Conservation (phyloP, 2,888 invertebrate genomes). For the Anodontia alba region DNA sequence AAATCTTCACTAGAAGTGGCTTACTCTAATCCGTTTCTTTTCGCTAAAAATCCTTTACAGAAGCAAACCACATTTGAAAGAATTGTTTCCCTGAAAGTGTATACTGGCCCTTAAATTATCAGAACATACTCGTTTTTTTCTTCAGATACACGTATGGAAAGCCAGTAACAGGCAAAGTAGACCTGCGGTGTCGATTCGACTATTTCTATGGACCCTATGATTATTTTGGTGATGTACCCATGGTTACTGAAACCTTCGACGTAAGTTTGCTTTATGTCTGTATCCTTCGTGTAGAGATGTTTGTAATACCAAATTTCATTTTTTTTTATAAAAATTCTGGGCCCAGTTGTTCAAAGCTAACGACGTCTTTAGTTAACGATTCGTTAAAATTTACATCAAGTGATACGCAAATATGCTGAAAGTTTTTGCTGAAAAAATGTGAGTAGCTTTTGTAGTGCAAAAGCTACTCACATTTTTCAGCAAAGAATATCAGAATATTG, state of each 20-base stretch:
- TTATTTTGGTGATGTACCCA: slow-evolving; percentile 61
- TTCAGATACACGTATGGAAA: slow-evolving; percentile 78
- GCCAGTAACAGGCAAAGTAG: slow-evolving; percentile 92
- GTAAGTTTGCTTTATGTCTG: slow-evolving; percentile 38
- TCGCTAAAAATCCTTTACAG: no score
- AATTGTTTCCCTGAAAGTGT: no score
- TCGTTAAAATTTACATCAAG: no score
- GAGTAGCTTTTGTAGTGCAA: no score
- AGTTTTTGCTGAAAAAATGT: background rate
- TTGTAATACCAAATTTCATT: background rate
- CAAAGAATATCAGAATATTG: no score
- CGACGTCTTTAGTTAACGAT: no score
- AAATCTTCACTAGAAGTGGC: no score
- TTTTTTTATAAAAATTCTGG: background rate
- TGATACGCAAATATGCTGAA: background rate
- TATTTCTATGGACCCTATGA: slow-evolving; percentile 63
- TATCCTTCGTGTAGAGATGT: no score
- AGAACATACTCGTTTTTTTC: background rate
- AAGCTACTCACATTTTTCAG: no score
- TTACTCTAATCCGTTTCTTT: no score
- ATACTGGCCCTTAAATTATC: no score
- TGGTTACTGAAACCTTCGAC: slow-evolving; percentile 45
- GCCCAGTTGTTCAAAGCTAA: background rate
- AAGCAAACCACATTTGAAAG: no score
- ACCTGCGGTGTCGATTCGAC: slow-evolving; percentile 87